Percentiles rank a stretch among this genome's conserved stretches.
Conservation (phyloP, 2,113 vertebrate genomes). For the Eublepharis macularius region DNA sequence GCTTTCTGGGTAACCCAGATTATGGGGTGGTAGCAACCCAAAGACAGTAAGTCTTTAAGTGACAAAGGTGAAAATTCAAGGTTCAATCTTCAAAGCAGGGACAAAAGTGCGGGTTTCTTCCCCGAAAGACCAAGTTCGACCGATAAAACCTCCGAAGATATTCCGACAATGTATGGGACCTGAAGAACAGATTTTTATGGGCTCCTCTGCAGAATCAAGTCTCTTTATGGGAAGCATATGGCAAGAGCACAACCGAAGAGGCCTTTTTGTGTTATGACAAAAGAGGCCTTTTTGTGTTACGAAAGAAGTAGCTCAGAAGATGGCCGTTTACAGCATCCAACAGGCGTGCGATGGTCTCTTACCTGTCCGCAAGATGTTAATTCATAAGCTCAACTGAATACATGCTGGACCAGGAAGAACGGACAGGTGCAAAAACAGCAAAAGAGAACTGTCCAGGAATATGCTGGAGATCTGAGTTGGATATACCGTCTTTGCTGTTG, state of each 20-base stretch:
- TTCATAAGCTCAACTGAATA: background rate
- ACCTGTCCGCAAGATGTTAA: background rate
- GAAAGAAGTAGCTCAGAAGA: background rate
- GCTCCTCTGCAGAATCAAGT: background rate
- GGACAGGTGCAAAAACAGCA: background rate
- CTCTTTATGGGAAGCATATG: background rate
- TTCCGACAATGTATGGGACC: background rate
- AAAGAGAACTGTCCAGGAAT: background rate
- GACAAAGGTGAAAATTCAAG: background rate
- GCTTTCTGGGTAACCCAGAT: background rate
- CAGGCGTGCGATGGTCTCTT: background rate
- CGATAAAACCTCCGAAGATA: background rate
- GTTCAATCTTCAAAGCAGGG: background rate
- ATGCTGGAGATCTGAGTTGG: background rate
- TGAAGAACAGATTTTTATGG: background rate
- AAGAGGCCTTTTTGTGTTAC: background rate
- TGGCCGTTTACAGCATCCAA: background rate
- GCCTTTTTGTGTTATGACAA: background rate
- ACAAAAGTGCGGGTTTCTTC: background rate
- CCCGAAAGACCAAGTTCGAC: background rate
- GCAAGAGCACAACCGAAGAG: background rate
- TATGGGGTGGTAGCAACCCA: background rate
- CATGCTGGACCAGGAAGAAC: background rate
- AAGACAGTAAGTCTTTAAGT: background rate
- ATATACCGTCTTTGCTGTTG: background rate